Evolutionary conservation across 2,797 vertebrate genomes (phyloP).

Genomic region (Pelodytes ibericus): DNA sequence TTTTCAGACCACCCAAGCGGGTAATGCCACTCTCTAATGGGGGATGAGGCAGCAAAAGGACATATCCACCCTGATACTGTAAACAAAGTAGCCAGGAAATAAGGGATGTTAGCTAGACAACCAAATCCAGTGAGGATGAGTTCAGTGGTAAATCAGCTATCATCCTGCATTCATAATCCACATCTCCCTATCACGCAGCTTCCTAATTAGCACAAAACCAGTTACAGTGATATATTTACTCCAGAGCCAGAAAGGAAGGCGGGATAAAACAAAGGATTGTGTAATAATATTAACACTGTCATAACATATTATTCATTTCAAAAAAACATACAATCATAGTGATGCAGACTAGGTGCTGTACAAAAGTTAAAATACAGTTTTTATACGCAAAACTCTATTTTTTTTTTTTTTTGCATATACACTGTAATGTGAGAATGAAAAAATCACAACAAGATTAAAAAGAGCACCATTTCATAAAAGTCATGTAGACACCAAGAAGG

Average conservation of each 20-base stretch:
- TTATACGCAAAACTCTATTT: too few species aligned
- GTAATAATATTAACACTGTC: neutral
- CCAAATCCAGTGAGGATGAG: neutral
- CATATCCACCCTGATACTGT: constrained; percentile 9
- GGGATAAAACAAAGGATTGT: neutral
- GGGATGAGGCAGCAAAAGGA: constrained; percentile 16
- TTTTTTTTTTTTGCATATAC: too few species aligned
- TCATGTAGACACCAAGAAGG: too few species aligned
- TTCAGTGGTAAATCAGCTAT: neutral
- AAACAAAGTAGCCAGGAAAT: neutral
- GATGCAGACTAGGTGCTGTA: too few species aligned
- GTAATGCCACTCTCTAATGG: constrained; percentile 12
- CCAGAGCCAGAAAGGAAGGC: neutral
- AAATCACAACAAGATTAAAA: too few species aligned
- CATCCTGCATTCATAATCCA: constrained; percentile 14
- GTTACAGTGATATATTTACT: neutral
- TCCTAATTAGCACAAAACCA: constrained; percentile 8
- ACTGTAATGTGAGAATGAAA: too few species aligned
- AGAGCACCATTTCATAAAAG: too few species aligned
- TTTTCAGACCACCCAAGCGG: constrained; percentile 41
- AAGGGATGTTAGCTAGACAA: neutral
- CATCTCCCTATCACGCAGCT: constrained; percentile 1
- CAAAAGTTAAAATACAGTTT: too few species aligned
- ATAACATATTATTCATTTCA: neutral
- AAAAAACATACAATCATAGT: neutral